Evolutionary conservation across 1,140 invertebrate species (phyloP), one percentile per base, ranked within the genome.

Genomic region (Paramacrobiotus metropolitanus): DNA sequence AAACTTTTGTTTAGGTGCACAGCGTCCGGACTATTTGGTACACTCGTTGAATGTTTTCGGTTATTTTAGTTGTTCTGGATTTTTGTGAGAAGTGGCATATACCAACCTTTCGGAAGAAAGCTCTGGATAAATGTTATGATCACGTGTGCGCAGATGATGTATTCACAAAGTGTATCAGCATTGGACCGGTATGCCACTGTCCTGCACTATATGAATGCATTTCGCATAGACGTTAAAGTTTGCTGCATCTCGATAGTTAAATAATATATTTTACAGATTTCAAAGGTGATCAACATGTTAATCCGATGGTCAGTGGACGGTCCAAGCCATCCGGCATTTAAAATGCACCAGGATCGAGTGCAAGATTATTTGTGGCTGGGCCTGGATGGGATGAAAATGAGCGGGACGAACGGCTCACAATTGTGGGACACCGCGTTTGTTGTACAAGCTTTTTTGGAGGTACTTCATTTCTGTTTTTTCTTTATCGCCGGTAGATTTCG

Each of bases 361-460:
- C 30, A 65, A 21, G 70, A 71, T 55, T 71, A 68, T 62, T 61
- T 71, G n/a, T 71, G 70, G 67, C 44, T 71, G 31, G 69, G 69
- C n/a, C 34, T 68, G 60, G 69, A 71, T 66, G 69, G 69, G 18
- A 70, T 71, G 69, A 71, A 71, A 64, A 70, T 71, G 69, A 63
- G 60, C 55, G 70, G 70, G 9, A 70, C 69, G 1, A 71, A 70
- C 64, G 70, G 70, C 15, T 70, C 69, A 15, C 70, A 71, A 64
- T 59, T 70, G 29, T 71, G 70, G 70, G 70, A 71, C 63, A 69
- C 69, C 29, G 63, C 67, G 1, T 70, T 71, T 66, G 67, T 65
- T 31, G 60, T 65, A 3, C 66, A 66, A 62, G 68, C 69, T 1
- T 62, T 69, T 44, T 24, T 69, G 15, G 70, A 70, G 64, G 68